phyloP scores from a whole-genome alignment of 2,113 vertebrate genomes.

The Mustela lutreola region DNA sequence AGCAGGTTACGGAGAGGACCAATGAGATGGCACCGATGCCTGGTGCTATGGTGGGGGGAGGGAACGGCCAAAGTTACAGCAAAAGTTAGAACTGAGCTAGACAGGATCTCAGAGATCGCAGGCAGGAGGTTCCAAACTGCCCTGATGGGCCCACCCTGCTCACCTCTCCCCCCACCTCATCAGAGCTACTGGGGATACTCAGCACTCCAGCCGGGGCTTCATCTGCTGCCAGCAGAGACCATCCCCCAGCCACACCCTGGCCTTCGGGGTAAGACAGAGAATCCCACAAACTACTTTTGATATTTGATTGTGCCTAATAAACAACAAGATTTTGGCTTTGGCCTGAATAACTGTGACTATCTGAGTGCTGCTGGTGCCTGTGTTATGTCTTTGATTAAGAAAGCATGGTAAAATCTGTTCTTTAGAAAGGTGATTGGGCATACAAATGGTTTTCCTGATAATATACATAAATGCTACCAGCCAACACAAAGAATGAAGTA shows the following conservation, averaged over 20 bases:
- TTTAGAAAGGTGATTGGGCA: not conserved
- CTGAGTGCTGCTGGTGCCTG: not conserved
- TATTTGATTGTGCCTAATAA: constrained; percentile 19
- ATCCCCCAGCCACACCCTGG: not conserved
- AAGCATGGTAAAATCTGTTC: not conserved
- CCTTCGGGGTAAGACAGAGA: not conserved
- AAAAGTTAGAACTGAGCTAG: not conserved
- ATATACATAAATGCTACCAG: not conserved
- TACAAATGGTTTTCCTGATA: not conserved
- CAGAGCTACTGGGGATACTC: not conserved
- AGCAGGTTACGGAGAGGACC: not conserved
- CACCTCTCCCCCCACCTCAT: not conserved
- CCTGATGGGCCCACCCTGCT: not conserved
- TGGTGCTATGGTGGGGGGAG: not conserved
- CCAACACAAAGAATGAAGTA: not conserved
- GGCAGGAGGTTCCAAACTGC: not conserved
- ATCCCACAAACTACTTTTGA: not conserved
- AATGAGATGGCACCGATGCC: not conserved
- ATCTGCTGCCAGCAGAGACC: not conserved
- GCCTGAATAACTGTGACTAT: not conserved
- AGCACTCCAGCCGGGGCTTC: not conserved
- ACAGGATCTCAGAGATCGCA: not conserved
- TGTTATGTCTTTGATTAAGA: not conserved
- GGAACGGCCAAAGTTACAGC: not conserved
- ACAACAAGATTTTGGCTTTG: not conserved